These are phyloP conservation scores for Drosophila hydei DNA, from an alignment of 1,140 invertebrate genomes.

Conservation along the genomic window DNA sequence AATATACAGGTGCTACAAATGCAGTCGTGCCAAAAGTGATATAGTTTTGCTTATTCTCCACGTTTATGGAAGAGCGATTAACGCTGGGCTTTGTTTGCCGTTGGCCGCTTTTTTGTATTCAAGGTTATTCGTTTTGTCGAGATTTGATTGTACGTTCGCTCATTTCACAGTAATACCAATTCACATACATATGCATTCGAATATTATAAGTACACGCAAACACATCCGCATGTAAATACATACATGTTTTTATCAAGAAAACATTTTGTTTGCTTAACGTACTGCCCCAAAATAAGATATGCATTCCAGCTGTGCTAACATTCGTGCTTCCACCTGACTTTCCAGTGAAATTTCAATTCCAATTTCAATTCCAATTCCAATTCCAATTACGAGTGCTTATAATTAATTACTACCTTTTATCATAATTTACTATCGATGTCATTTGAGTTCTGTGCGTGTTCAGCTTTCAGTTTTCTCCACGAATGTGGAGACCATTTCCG, in stretches of 20 bases:
- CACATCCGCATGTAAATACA: slow-evolving; percentile 20
- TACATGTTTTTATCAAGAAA: slow-evolving; percentile 70
- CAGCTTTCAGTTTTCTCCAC: slow-evolving; percentile 17
- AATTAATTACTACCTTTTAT: slow-evolving; percentile 58
- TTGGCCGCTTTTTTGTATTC: slow-evolving; percentile 55
- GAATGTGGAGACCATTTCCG: slow-evolving; percentile 18
- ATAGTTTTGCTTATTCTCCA: slow-evolving; percentile 42
- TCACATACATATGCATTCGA: slow-evolving; percentile 4
- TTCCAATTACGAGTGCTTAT: slow-evolving; percentile 34
- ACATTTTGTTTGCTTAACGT: slow-evolving; percentile 51
- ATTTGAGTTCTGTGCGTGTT: slow-evolving; percentile 23
- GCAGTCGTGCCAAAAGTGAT: slow-evolving; percentile 42
- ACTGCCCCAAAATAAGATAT: slow-evolving; percentile 48
- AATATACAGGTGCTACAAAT: slow-evolving; percentile 52
- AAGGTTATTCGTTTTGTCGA: slow-evolving; percentile 59
- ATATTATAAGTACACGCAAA: slow-evolving; percentile 25
- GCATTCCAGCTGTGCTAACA: slow-evolving; percentile 58
- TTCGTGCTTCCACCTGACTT: slow-evolving; percentile 41
- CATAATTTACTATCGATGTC: slow-evolving; percentile 15
- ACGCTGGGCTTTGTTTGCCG: slow-evolving; percentile 33
- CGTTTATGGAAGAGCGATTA: slow-evolving; percentile 51
- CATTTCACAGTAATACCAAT: slow-evolving; percentile 10
- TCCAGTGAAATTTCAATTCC: slow-evolving; percentile 55
- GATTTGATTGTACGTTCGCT: slow-evolving; percentile 36
- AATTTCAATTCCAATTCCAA: slow-evolving; percentile 38